phyloP scores from a whole-genome alignment of 1,140 invertebrate species.

The Drosophila fuyamai region DNA sequence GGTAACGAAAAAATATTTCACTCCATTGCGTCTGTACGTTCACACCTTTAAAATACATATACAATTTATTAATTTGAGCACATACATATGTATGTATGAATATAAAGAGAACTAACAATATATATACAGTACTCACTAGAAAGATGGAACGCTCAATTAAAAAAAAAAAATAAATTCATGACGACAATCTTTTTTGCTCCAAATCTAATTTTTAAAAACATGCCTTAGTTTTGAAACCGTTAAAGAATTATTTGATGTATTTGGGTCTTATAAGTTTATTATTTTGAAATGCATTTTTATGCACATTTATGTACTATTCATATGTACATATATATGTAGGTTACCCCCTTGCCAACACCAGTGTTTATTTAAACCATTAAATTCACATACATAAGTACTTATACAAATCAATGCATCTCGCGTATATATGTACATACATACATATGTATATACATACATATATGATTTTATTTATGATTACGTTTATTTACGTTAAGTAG shows the following conservation, averaged over 20 bases:
- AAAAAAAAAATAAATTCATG: neutral
- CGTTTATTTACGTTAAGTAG: constrained; percentile 8
- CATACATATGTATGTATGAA: no score
- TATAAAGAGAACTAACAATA: neutral
- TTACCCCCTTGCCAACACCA: no score
- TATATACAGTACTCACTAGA: neutral
- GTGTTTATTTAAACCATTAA: no score
- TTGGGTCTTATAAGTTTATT: no score
- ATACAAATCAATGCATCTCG: neutral
- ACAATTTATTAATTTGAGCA: neutral
- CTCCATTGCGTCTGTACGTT: neutral
- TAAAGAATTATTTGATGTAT: no score
- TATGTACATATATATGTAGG: no score
- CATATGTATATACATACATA: constrained; percentile 1
- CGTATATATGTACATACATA: neutral
- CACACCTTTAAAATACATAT: neutral
- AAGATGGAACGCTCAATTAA: neutral
- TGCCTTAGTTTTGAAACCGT: no score
- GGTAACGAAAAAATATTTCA: neutral
- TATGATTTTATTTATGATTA: constrained; percentile 24
- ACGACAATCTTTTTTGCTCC: neutral
- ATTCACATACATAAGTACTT: neutral
- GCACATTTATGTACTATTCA: no score
- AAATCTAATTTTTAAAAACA: neutral
- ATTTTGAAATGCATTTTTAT: no score